phyloP scores from a whole-genome alignment of 2,797 vertebrate species.

The Melanogrammus aeglefinus region DNA sequence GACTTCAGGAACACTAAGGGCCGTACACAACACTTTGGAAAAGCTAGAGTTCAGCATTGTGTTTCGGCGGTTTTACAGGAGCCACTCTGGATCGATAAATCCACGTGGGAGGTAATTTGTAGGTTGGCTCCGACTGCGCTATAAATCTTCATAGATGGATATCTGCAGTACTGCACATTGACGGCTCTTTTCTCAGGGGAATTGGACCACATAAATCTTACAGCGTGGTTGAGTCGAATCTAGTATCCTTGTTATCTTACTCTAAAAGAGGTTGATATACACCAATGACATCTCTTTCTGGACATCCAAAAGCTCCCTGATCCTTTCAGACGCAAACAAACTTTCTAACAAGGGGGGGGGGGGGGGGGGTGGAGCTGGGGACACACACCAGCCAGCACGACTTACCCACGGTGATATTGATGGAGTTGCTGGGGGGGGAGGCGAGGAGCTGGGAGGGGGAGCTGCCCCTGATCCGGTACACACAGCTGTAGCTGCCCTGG shows the following conservation, averaged over 20 bases:
- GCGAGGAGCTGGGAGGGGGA: constrained; percentile 56
- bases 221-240: not conserved
- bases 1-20: not conserved
- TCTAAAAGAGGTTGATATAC: not conserved
- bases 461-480: constrained; percentile 65
- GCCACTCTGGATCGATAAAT: not conserved
- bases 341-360: not conserved
- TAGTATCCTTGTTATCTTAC: not conserved
- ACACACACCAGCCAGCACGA: constrained; percentile 19
- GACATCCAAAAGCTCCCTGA: not conserved
- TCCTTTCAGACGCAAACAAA: not conserved
- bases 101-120: not conserved
- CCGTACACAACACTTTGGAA: not conserved
- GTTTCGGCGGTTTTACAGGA: not conserved
- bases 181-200: not conserved
- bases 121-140: not conserved
- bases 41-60: not conserved
- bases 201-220: not conserved
- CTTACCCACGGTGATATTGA: constrained; percentile 78
- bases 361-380: not conserved
- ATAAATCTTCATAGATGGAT: not conserved
- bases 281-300: not conserved
- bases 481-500: constrained; percentile 76
- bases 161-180: not conserved
- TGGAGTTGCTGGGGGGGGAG: constrained; percentile 71